Evolutionary conservation across 92 coral and sea anemone genomes (phyloP), one percentile per base, ranked within the genome.

Genomic region (Epizoanthus scotinus): DNA sequence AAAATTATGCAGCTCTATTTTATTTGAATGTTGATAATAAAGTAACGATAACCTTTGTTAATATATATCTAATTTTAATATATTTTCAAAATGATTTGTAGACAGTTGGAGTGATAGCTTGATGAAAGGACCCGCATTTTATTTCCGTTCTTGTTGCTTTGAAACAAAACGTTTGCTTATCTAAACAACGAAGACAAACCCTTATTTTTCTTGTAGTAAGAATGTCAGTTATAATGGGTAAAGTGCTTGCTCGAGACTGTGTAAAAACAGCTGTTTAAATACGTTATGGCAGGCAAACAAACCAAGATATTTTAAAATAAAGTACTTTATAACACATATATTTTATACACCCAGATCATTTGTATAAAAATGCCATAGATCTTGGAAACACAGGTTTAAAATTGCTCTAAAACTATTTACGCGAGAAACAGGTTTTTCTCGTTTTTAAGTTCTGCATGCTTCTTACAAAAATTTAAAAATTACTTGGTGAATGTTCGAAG

Each of bases 111-210:
- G 22, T n/a, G 52, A 31, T 57, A 15, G 68, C 54, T 38, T 36
- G 38, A 34, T 75, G 81, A 75, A 66, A 75, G 17, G n/a, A 34
- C 40, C 21, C 21, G 1, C 4, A 8, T 75, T 21, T 74, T 24
- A 21, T 60, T 58, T 75, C 81, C 81, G 81, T 60, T 15, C 29
- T 40, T 75, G 21, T 75, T 75, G 68, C 61, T 75, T 75, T 58
- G 81, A 75, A 75, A 38, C 25, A 75, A 34, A 75, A 75, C 21
- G 68, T 75, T 59, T 59, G 24, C 31, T 3, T 75, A 20, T 34
- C 57, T 3, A 21, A 75, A 59, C 55, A 38, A 75, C 27, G 61
- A 17, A 52, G 63, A 38, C 69, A 36, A 57, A 36, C 59, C 28
- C 40, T 38, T 75, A 34, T 75, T 66, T 75, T 75, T 75, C 61